Evolutionary conservation across 53 echinoderm and acorn worm species (phyloP).

Genomic region (Echinometra lucunter): DNA sequence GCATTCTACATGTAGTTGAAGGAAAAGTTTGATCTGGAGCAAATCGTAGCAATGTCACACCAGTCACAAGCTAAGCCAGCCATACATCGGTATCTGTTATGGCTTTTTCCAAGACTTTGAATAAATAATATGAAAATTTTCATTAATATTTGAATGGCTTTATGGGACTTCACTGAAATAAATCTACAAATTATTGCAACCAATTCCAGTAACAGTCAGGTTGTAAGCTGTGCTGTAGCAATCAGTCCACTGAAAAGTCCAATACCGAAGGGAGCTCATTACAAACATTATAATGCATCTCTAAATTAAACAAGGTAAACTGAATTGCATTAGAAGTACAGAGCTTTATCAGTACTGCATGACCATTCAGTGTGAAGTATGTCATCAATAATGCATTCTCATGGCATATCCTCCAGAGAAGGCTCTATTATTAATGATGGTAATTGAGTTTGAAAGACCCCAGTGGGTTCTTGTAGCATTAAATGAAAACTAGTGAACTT

Average conservation of each 20-base stretch:
- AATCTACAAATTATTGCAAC: too few relatives aligned
- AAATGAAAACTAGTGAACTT: neutral
- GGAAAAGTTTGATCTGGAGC: neutral
- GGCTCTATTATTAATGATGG: neutral
- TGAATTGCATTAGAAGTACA: neutral
- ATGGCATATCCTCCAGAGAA: neutral
- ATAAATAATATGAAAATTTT: too few relatives aligned
- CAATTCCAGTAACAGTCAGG: neutral
- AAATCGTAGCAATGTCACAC: neutral
- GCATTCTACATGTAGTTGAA: neutral
- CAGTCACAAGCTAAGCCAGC: too few relatives aligned
- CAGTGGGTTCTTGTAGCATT: neutral
- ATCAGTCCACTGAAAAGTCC: neutral
- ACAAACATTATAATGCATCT: neutral
- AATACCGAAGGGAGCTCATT: neutral
- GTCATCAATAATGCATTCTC: constrained; percentile 15
- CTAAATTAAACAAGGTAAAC: neutral
- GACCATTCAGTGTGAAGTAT: neutral
- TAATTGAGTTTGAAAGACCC: constrained; percentile 29
- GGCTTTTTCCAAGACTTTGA: too few relatives aligned
- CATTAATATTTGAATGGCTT: too few relatives aligned
- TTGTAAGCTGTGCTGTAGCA: neutral
- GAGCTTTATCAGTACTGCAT: neutral
- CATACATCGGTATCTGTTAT: too few relatives aligned
- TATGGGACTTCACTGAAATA: too few relatives aligned